These are phyloP conservation scores for Cephonodes hylas DNA, from an alignment of 2,888 invertebrate species.

Conservation along the genomic window DNA sequence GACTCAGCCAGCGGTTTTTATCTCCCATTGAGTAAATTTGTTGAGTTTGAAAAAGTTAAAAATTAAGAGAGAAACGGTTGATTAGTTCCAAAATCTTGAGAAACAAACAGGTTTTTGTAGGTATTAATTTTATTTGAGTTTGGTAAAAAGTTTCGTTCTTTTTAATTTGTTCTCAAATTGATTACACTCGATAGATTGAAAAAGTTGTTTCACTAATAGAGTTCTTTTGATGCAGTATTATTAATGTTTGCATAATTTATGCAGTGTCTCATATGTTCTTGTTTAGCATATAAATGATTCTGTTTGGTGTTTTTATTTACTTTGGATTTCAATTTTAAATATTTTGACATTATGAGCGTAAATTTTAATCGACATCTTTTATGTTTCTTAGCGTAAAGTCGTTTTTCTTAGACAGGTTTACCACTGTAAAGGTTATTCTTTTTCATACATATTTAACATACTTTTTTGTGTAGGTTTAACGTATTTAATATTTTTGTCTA, in stretches of 20 bases:
- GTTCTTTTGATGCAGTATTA: not conserved
- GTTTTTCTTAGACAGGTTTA: too few relatives aligned
- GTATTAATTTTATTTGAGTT: conserved; percentile 6
- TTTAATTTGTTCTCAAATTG: conserved; percentile 1
- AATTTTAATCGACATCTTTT: too few relatives aligned
- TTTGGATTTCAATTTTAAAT: not conserved
- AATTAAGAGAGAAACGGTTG: not conserved
- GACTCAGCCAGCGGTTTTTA: not conserved
- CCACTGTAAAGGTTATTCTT: too few relatives aligned
- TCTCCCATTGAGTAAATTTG: not conserved
- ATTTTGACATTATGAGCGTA: not conserved
- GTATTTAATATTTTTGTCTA: too few relatives aligned
- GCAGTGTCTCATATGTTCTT: not conserved
- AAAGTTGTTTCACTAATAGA: not conserved
- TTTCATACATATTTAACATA: too few relatives aligned
- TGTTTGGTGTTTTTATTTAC: not conserved
- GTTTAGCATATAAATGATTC: not conserved
- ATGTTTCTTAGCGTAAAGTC: too few relatives aligned
- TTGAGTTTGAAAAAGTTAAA: not conserved
- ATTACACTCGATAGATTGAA: not conserved
- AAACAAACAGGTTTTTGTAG: conserved; percentile 2
- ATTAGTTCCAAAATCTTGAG: conserved; percentile 3
- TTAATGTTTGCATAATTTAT: not conserved
- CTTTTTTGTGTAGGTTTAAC: too few relatives aligned
- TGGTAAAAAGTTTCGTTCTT: not conserved